A percentile compares a stretch with the other conserved stretches of the same genome.
phyloP scores from a whole-genome alignment of 2,797 vertebrate species.

The Sandelia bainsii region DNA sequence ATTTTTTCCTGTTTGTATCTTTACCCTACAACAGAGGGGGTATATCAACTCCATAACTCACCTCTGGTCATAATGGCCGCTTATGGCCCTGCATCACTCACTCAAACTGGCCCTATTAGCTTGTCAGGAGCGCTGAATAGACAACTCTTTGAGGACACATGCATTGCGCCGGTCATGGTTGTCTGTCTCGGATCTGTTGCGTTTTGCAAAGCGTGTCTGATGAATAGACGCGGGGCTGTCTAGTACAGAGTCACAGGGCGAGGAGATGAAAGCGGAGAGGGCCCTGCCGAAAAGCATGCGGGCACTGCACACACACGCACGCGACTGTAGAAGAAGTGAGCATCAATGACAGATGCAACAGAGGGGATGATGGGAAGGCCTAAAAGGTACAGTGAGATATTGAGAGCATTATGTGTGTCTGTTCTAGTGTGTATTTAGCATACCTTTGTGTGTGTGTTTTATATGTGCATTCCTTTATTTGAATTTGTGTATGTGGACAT shows the following conservation, averaged over 20 bases:
- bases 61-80: conserved; percentile 33
- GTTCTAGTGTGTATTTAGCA: neutral
- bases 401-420: conserved; percentile 16
- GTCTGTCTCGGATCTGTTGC: conserved; percentile 50
- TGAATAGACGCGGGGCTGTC: conserved; percentile 39
- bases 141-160: conserved; percentile 39
- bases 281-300: no score
- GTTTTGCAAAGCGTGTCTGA: conserved; percentile 48
- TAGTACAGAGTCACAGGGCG: conserved; percentile 27
- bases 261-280: conserved; percentile 28
- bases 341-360: conserved; percentile 57
- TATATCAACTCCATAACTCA: conserved; percentile 60
- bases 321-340: conserved; percentile 19
- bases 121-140: conserved; percentile 36
- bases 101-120: conserved; percentile 47
- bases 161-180: conserved; percentile 44
- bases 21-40: conserved; percentile 39
- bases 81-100: conserved; percentile 39
- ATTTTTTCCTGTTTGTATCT: conserved; percentile 47
- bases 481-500: conserved; percentile 21
- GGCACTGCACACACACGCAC: neutral
- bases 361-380: conserved; percentile 56
- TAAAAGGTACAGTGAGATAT: conserved; percentile 33
- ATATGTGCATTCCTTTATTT: conserved; percentile 1
- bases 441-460: neutral